Conservation (phyloP, 1,140 invertebrate species). For the Magallana ariakensis region DNA sequence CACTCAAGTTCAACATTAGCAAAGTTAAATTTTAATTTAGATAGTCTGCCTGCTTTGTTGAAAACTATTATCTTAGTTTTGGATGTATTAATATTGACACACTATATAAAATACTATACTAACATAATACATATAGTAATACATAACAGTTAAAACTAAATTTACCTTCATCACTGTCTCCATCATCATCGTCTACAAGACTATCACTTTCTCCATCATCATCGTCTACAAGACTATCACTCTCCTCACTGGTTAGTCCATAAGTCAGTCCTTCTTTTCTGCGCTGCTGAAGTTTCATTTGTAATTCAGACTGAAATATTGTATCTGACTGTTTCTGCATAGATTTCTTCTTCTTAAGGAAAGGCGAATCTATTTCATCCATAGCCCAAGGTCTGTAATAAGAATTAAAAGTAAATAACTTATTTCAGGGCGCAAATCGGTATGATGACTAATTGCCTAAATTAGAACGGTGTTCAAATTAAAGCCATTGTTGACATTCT, state of each 20-base stretch:
- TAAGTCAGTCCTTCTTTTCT: slow-evolving; percentile 48
- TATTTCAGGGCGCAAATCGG: not conserved
- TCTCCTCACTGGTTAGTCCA: slow-evolving; percentile 57
- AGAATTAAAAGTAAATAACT: not conserved
- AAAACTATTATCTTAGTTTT: too few relatives aligned
- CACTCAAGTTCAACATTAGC: too few relatives aligned
- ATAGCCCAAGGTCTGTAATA: not conserved
- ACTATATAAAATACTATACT: too few relatives aligned
- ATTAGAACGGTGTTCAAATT: not conserved
- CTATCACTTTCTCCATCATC: slow-evolving; percentile 57
- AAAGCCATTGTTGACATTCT: not conserved
- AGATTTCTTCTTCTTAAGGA: slow-evolving; percentile 26
- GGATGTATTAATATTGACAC: too few relatives aligned
- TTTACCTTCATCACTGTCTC: slow-evolving; percentile 47
- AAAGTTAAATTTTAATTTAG: too few relatives aligned
- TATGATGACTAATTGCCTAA: not conserved
- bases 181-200: slow-evolving; percentile 60
- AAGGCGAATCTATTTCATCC: slow-evolving; percentile 37
- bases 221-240: slow-evolving; percentile 58
- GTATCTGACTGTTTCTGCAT: not conserved
- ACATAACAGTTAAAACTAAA: too few relatives aligned
- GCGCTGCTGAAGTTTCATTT: slow-evolving; percentile 48
- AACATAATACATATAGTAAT: too few relatives aligned
- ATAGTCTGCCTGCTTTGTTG: too few relatives aligned
- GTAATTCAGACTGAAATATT: slow-evolving; percentile 40